These are phyloP conservation scores for Sus cebifrons DNA, from an alignment of 2,797 vertebrate genomes.

Conservation along the genomic window DNA sequence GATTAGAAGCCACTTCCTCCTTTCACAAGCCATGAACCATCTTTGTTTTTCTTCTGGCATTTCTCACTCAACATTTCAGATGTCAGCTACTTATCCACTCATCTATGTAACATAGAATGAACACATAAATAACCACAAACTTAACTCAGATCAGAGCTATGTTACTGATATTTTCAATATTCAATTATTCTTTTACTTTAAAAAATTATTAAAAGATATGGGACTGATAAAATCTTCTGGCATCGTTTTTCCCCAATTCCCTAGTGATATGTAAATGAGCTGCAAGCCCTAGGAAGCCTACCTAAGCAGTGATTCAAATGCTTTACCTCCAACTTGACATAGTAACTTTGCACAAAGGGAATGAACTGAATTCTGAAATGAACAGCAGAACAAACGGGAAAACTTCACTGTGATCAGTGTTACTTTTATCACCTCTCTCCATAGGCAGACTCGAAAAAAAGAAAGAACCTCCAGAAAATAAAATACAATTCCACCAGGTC, in stretches of 20 bases:
- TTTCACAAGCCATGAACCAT: not conserved
- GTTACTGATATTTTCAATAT: constrained; percentile 22
- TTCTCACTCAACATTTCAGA: constrained; percentile 34
- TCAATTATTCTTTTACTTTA: constrained; percentile 4
- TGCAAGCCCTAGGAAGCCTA: not conserved
- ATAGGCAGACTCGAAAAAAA: not conserved
- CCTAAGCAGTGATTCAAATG: not conserved
- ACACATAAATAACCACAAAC: not conserved
- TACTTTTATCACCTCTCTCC: not conserved
- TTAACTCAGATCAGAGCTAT: constrained; percentile 8
- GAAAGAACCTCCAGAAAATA: constrained; percentile 40
- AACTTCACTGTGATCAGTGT: not conserved
- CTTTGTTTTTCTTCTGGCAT: not conserved
- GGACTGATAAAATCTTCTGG: not conserved
- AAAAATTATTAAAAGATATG: constrained; percentile 47
- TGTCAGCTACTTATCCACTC: not conserved
- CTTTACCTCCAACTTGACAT: constrained; percentile 49
- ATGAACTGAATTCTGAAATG: constrained; percentile 53
- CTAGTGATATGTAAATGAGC: constrained; percentile 3
- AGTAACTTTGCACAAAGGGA: constrained; percentile 52
- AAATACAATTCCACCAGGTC: constrained; percentile 11
- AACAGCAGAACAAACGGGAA: not conserved
- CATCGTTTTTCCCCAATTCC: not conserved
- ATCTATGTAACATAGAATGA: not conserved
- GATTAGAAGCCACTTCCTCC: not conserved